Evolutionary conservation across 2,888 invertebrate genomes (phyloP), one percentile per base, ranked within the genome.

Genomic region (Xylota sylvarum): DNA sequence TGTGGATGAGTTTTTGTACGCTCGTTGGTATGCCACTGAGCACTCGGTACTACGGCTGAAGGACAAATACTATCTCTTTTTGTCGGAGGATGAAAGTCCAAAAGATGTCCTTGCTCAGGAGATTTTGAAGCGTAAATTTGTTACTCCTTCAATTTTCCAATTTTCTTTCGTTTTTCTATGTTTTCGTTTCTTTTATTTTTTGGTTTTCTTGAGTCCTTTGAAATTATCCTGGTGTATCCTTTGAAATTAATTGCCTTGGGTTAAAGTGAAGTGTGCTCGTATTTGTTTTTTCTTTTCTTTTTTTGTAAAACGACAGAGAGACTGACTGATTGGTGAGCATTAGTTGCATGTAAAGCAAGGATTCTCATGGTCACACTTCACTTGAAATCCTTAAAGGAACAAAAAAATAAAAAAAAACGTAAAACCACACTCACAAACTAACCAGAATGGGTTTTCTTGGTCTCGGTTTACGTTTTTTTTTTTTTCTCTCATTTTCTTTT

Each of bases 21-120:
- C 91, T 9, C 91, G 92, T 70, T 91, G 90, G 87, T 91, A 89
- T 90, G 91, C 91, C 85, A 92, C 91, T 23, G 91, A 92, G 30
- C 89, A 90, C 67, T 90, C 92, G 17, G 84, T 90, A 69, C 89
- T 91, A 52, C 88, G 92, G 19, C 89, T 92, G 32, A 92, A 91
- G 89, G 92, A 92, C 88, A 92, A 91, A 88, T 88, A 89, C 64
- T 91, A 92, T 89, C 89, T 92, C 73, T 91, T 92, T 88, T 83
- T 92, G 58, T 91, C 90, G 60, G 91, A 90, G 46, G 88, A 89
- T 52, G 91, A 91, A 88, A 87, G 89, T 69, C 90, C 91, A 4
- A 74, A 56, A 80, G 89, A 90, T 64, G 88, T 92, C 70, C 88
- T 92, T 69, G 88, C 88, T 55, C 72, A 86, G 80, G 89, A 90